Evolutionary conservation across 1,140 invertebrate genomes (phyloP).

Genomic region (Drosophila chauvacae): DNA sequence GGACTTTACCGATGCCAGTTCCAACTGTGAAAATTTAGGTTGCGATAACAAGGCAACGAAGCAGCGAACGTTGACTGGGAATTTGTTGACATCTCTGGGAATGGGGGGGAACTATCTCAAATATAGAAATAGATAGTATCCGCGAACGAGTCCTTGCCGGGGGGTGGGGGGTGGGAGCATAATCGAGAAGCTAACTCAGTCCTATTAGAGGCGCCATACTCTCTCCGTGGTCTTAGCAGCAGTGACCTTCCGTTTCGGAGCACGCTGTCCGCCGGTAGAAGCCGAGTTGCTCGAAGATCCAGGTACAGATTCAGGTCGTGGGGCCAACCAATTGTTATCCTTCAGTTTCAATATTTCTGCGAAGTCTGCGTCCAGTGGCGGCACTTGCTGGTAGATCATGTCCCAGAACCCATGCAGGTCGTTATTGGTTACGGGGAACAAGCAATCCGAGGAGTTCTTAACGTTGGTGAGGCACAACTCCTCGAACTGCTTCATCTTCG

Average conservation of each 20-base stretch:
- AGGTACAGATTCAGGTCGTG: too few species aligned
- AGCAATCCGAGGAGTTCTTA: accelerated
- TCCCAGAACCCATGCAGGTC: conserved; percentile 4
- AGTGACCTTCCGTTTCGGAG: too few species aligned
- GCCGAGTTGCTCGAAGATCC: too few species aligned
- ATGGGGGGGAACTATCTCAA: too few species aligned
- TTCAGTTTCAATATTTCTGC: background rate
- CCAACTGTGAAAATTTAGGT: background rate
- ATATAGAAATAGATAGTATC: too few species aligned
- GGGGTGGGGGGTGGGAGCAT: too few species aligned
- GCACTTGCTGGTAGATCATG: background rate
- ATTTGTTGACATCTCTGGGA: background rate
- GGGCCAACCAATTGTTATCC: background rate
- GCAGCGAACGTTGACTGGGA: background rate
- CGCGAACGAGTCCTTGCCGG: too few species aligned
- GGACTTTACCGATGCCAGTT: too few species aligned
- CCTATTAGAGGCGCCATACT: background rate
- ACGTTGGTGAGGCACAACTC: background rate
- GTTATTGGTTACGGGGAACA: background rate
- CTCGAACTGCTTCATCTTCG: background rate
- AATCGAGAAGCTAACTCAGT: too few species aligned
- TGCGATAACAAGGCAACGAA: background rate
- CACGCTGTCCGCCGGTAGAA: too few species aligned
- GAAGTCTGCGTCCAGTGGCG: background rate
- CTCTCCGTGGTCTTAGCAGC: too few species aligned